Evolutionary conservation across 2,888 invertebrate species (phyloP).

Genomic region (Xestia c-nigrum): DNA sequence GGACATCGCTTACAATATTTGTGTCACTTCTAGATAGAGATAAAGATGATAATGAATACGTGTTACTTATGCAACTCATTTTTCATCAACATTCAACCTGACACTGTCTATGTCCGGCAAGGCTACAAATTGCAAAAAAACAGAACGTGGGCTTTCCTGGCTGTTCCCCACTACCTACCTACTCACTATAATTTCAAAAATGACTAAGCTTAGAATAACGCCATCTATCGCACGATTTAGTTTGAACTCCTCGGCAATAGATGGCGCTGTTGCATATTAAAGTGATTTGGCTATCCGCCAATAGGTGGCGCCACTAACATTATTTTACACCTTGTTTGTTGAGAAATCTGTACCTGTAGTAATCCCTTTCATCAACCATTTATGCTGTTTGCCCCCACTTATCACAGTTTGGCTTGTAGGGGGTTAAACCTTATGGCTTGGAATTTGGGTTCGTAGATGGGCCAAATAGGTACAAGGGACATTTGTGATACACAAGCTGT

Average conservation of each 20-base stretch:
- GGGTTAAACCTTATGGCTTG: neutral
- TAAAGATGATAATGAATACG: too few species aligned
- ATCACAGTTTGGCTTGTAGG: neutral
- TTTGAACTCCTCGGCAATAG: constrained; percentile 37
- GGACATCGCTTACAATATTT: too few species aligned
- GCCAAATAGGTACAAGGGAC: neutral
- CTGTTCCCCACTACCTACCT: too few species aligned
- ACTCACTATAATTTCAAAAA: neutral
- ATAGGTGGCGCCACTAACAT: constrained; percentile 38
- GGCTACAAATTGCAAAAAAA: too few species aligned
- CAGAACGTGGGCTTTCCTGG: too few species aligned
- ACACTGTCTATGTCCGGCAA: too few species aligned
- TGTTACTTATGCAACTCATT: too few species aligned
- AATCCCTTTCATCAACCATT: neutral
- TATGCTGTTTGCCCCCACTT: neutral
- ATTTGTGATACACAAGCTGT: neutral
- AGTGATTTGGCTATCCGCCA: constrained; percentile 21
- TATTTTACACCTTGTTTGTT: neutral
- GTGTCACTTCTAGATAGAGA: too few species aligned
- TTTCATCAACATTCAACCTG: too few species aligned
- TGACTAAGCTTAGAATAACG: constrained; percentile 2
- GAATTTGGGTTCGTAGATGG: neutral
- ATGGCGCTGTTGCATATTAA: constrained; percentile 4
- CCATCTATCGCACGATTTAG: constrained; percentile 39
- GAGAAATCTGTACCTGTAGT: neutral